Conservation (phyloP, 2,113 vertebrate genomes). For the Cheirogaleus medius region DNA sequence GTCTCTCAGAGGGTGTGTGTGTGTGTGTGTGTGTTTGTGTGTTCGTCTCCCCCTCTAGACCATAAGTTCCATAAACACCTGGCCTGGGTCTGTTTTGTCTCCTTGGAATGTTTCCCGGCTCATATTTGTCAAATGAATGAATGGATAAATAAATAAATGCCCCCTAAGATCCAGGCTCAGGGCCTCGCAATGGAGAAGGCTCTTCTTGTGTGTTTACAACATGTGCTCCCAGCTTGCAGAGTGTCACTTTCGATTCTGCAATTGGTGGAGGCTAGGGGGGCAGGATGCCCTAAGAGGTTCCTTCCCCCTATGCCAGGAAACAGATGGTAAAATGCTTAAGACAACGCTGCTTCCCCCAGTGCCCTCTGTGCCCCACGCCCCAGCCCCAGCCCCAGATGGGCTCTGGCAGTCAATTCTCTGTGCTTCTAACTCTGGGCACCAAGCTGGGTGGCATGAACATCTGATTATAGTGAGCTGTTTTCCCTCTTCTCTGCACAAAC, state of each 20-base stretch:
- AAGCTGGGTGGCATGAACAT: not conserved
- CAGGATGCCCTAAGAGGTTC: not conserved
- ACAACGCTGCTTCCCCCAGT: not conserved
- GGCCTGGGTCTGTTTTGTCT: not conserved
- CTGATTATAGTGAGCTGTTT: not conserved
- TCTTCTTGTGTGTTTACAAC: not conserved
- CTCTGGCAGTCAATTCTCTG: not conserved
- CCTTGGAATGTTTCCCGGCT: not conserved
- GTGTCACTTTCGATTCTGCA: slow-evolving; percentile 47
- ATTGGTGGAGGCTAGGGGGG: not conserved
- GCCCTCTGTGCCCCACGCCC: not conserved
- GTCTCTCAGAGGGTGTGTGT: not conserved
- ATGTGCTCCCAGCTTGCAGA: not conserved
- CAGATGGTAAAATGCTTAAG: slow-evolving; percentile 25
- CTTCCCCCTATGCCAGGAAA: not conserved
- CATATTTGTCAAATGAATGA: not conserved
- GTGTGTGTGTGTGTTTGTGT: not conserved
- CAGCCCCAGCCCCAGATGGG: not conserved
- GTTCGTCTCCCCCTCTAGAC: not conserved
- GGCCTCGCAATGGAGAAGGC: not conserved
- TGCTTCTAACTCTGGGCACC: not conserved
- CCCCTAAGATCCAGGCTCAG: not conserved
- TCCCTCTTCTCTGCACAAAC: not conserved
- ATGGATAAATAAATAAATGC: not conserved
- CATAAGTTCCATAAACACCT: not conserved